These are phyloP conservation scores for Nematolebias whitei DNA, from an alignment of 2,113 vertebrate genomes.

Conservation along the genomic window DNA sequence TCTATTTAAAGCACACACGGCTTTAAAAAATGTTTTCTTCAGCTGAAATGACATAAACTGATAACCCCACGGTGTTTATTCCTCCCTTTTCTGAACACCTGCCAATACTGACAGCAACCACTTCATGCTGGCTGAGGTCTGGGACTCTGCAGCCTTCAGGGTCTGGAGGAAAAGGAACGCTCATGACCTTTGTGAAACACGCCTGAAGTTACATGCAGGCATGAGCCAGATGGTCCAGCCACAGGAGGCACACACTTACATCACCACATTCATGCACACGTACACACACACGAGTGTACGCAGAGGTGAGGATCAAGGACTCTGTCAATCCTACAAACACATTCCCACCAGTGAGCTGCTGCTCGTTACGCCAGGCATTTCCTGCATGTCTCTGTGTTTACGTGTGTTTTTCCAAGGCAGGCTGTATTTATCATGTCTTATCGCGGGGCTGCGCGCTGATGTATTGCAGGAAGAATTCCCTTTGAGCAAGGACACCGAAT, in stretches of 20 bases:
- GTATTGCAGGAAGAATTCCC: slow-evolving; percentile 40
- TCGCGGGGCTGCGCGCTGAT: slow-evolving; percentile 41
- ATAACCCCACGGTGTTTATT: too few relatives aligned
- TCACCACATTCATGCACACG: not conserved
- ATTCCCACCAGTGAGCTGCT: not conserved
- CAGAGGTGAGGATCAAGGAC: slow-evolving; percentile 46
- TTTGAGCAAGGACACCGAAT: slow-evolving; percentile 51
- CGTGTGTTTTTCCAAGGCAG: slow-evolving; percentile 11
- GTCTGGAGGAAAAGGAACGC: slow-evolving; percentile 20
- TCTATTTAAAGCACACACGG: too few relatives aligned
- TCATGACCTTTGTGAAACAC: slow-evolving; percentile 45
- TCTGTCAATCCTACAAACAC: slow-evolving; percentile 19
- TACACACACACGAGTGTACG: slow-evolving; percentile 1
- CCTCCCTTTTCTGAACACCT: too few relatives aligned
- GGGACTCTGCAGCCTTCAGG: slow-evolving; percentile 48
- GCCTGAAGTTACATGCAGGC: slow-evolving; percentile 56
- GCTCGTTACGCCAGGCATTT: slow-evolving; percentile 19
- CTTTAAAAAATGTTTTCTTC: not conserved
- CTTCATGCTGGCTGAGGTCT: slow-evolving; percentile 47
- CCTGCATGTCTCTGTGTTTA: slow-evolving; percentile 26
- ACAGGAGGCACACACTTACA: slow-evolving; percentile 33
- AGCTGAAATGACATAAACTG: too few relatives aligned
- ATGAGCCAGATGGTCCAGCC: slow-evolving; percentile 70
- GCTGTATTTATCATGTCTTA: slow-evolving; percentile 41
- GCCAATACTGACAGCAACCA: too few relatives aligned